Evolutionary conservation across 1,140 invertebrate species (phyloP), one percentile per base, ranked within the genome.

Genomic region (Aplysia californica): DNA sequence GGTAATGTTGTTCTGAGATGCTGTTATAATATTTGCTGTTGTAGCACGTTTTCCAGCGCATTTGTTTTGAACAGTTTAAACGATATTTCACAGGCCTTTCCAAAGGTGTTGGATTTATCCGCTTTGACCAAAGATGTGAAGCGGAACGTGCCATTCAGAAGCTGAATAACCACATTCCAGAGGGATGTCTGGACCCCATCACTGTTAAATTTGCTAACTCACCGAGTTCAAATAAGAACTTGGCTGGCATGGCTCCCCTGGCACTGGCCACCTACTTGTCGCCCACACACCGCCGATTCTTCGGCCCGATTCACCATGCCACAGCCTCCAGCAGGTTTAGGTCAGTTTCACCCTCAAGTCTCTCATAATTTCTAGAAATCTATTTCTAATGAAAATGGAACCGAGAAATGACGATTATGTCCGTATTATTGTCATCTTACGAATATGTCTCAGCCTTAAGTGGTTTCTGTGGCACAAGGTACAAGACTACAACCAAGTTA

Each of bases 141-240:
- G 98, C 98, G 4, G 98, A 99, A 90, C 92, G 95, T 58, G 98
- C 98, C 33, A 99, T 99, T 83, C 96, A 98, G 89, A 96, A 99
- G 91, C 91, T 99, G 83, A 98, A 99, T 90, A 98, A 98, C 77
- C 97, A 96, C 80, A 96, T 98, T 61, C 91, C 98, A 95, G 67
- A 97, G 96, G 90, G 84, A 44, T 96, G 96, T 66, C 95, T 95
- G 75, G 98, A 99, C 90, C 96, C 97, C 44, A 98, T 99, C 83
- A 98, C 97, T 44, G 98, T 99, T 78, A 99, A 99, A 91, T 99
- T 99, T 91, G 98, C 98, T 78, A 99, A 99, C 91, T 99, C 89
- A 61, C 91, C 90, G 5, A 90, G 86, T 74, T 87, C 87, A 20
- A 87, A 85, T 79, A 89, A 88, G 78, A 89, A 87, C 67, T 67